A percentile compares a stretch with the other conserved stretches of the same genome.
Evolutionary conservation across 2,888 invertebrate genomes (phyloP).

Genomic region (Brenthis daphne): DNA sequence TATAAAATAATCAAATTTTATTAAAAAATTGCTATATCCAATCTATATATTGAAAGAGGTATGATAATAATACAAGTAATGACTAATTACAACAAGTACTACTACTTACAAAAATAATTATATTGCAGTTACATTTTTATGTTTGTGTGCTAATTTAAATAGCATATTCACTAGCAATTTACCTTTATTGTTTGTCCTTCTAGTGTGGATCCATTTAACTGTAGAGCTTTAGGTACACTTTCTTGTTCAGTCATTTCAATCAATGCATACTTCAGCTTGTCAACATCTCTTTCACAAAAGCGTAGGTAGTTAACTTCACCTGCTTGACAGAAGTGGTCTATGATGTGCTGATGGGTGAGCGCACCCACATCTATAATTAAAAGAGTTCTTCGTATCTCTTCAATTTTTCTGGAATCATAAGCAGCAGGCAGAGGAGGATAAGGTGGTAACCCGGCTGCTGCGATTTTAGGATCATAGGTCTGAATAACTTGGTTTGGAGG

Average conservation of each 20-base stretch:
- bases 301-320: conserved; percentile 98
- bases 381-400: conserved; percentile 97
- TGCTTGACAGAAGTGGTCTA: conserved; percentile 92
- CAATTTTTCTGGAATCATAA: conserved; percentile 93
- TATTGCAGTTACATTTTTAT: neutral
- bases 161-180: conserved; percentile 19
- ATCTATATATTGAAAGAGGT: no score
- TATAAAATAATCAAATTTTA: no score
- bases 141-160: neutral
- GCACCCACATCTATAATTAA: conserved; percentile 91
- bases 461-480: conserved; percentile 94
- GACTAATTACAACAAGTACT: no score
- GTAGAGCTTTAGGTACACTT: conserved; percentile 92
- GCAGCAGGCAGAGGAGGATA: conserved; percentile 96
- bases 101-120: neutral
- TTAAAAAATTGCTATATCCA: no score
- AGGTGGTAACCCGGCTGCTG: conserved; percentile 89
- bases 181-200: conserved; percentile 85
- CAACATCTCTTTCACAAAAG: conserved; percentile 92
- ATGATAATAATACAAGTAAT: no score
- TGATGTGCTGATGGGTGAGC: conserved; percentile 90
- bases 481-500: conserved; percentile 92
- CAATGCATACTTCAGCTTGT: conserved; percentile 90
- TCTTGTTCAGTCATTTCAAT: conserved; percentile 97
- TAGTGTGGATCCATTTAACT: conserved; percentile 90